Conservation (phyloP, 2,888 invertebrate genomes). For the Ferrisia virgata region DNA sequence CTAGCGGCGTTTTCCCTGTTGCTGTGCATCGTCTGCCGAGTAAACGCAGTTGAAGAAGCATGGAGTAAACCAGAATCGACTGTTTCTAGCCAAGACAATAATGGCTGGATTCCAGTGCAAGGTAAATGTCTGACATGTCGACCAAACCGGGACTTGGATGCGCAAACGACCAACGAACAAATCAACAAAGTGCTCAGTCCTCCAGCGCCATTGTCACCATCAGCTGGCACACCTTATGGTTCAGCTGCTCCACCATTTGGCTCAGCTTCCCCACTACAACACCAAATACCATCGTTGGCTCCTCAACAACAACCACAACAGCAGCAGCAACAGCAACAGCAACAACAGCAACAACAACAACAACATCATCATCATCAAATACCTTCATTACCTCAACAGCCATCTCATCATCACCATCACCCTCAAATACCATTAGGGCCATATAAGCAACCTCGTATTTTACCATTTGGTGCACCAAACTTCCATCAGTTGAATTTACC, state of each 20-base stretch:
- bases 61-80: slow-evolving; percentile 50
- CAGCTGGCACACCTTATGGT: slow-evolving; percentile 38
- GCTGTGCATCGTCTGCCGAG: background rate
- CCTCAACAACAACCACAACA: slow-evolving; percentile 49
- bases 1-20: slow-evolving; percentile 3
- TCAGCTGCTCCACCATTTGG: slow-evolving; percentile 42
- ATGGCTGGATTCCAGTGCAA: slow-evolving; percentile 61
- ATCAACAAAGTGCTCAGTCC: slow-evolving; percentile 47
- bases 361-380: background rate
- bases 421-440: background rate
- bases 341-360: background rate
- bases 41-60: background rate
- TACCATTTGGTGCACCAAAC: slow-evolving; percentile 20
- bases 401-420: too few species aligned
- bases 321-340: slow-evolving; percentile 49
- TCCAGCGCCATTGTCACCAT: slow-evolving; percentile 29
- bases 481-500: slow-evolving; percentile 33
- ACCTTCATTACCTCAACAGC: background rate
- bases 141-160: slow-evolving; percentile 46
- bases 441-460: slow-evolving; percentile 32
- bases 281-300: slow-evolving; percentile 48
- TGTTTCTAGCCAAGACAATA: slow-evolving; percentile 48
- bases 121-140: slow-evolving; percentile 53
- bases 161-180: slow-evolving; percentile 47
- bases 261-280: background rate